phyloP scores from a whole-genome alignment of 2,113 vertebrate species.

The Vidua chalybeata region DNA sequence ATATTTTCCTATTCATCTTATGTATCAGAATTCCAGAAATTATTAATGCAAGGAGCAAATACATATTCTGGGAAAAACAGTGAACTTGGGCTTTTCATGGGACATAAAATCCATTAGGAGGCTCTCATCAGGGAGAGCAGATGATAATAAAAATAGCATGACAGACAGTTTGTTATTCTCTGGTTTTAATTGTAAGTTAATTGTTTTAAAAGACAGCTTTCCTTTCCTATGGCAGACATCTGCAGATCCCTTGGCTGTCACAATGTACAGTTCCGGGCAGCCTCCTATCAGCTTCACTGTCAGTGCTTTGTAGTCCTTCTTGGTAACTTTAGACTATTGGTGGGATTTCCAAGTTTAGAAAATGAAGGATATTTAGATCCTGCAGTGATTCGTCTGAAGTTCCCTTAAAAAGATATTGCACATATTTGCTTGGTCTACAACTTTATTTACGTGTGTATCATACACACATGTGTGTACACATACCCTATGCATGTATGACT shows the following conservation, averaged over 20 bases:
- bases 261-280: not conserved
- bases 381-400: not conserved
- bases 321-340: not conserved
- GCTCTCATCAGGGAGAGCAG: not conserved
- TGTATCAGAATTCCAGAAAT: not conserved
- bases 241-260: not conserved
- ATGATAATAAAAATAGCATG: not conserved
- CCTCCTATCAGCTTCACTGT: not conserved
- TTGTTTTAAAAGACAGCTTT: not conserved
- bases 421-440: not conserved
- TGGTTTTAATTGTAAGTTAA: not conserved
- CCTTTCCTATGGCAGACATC: not conserved
- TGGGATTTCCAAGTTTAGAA: not conserved
- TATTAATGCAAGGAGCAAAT: not conserved
- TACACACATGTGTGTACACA: rapidly evolving
- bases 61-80: not conserved
- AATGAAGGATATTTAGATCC: not conserved
- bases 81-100: not conserved
- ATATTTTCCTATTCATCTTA: not conserved
- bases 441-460: not conserved
- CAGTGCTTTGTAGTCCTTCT: not conserved
- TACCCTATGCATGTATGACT: not conserved
- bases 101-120: not conserved
- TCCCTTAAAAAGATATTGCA: not conserved
- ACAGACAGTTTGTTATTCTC: not conserved